A percentile compares a stretch with the other conserved stretches of the same genome.
Evolutionary conservation across 1,140 invertebrate genomes (phyloP).

Genomic region (Argopecten irradians): DNA sequence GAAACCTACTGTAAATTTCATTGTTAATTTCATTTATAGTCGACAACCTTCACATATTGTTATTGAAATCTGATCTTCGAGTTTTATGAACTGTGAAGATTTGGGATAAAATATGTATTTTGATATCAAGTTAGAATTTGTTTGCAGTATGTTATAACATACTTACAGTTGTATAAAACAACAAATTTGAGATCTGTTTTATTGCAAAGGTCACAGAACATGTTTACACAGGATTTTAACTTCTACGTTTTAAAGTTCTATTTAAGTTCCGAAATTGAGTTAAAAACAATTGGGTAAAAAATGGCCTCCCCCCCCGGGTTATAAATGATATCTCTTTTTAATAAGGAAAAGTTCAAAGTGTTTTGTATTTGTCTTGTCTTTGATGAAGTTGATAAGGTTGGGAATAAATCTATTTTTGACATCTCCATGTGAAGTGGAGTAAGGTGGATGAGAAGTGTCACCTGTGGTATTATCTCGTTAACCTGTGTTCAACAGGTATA

Average conservation of each 20-base stretch:
- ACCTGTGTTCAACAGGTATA: slow-evolving; percentile 1
- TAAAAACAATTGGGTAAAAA: not conserved
- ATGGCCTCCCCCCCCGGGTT: not conserved
- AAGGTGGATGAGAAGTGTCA: not conserved
- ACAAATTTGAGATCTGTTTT: not conserved
- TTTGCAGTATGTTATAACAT: not conserved
- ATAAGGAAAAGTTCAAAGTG: not conserved
- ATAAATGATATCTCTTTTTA: not conserved
- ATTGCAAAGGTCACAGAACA: not conserved
- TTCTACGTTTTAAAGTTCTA: too few relatives aligned
- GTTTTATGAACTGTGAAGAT: not conserved
- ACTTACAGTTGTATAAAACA: not conserved
- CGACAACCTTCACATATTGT: not conserved
- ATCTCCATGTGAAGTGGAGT: not conserved
- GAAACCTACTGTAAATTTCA: too few relatives aligned
- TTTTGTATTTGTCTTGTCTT: not conserved
- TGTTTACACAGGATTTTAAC: not conserved
- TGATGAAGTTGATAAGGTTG: not conserved
- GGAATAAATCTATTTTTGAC: not conserved
- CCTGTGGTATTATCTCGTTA: not conserved
- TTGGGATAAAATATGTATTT: not conserved
- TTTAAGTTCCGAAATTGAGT: too few relatives aligned
- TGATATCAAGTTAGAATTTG: not conserved
- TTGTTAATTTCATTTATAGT: not conserved
- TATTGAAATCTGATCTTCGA: not conserved